Conservation (phyloP, 64 coral and sea anemone species). For the Pocillopora verrucosa region DNA sequence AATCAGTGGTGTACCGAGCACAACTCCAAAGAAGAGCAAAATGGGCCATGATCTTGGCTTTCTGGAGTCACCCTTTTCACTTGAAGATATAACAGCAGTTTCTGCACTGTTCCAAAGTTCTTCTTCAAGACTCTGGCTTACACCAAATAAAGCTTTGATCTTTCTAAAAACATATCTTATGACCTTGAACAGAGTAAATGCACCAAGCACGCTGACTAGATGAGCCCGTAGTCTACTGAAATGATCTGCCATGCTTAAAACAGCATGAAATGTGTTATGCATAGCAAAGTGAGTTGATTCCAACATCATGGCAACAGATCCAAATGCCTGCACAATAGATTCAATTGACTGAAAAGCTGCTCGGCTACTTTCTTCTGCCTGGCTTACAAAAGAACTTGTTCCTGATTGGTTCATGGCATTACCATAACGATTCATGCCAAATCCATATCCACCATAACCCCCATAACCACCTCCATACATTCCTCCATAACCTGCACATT, state of each 20-base stretch:
- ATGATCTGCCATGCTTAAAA: slow-evolving; percentile 93
- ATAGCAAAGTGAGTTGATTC: slow-evolving; percentile 99
- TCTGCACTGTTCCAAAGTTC: slow-evolving; percentile 84
- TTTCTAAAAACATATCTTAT: slow-evolving; percentile 77
- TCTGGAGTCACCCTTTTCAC: slow-evolving; percentile 35
- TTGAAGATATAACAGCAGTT: slow-evolving; percentile 36
- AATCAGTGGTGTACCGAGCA: slow-evolving; percentile 78
- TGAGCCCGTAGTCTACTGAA: slow-evolving; percentile 86
- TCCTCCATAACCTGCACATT: slow-evolving; percentile 59
- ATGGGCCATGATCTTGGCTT: slow-evolving; percentile 88
- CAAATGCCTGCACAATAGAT: slow-evolving; percentile 99
- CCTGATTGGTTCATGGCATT: slow-evolving; percentile 34
- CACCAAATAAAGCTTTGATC: slow-evolving; percentile 62
- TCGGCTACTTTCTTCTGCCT: slow-evolving; percentile 85
- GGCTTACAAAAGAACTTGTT: slow-evolving; percentile 74
- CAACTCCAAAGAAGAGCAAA: slow-evolving; percentile 97
- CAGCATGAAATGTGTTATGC: slow-evolving; percentile 86
- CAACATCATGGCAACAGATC: slow-evolving; percentile 98
- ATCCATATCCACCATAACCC: slow-evolving; percentile 80
- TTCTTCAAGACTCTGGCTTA: slow-evolving; percentile 65
- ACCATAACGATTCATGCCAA: slow-evolving; percentile 68
- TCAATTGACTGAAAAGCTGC: slow-evolving; percentile 97
- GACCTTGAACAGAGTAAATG: slow-evolving; percentile 78
- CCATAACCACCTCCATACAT: slow-evolving; percentile 70
- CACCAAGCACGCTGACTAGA: slow-evolving; percentile 78